Evolutionary conservation across 1,140 invertebrate species (phyloP).

Genomic region (Battus philenor): DNA sequence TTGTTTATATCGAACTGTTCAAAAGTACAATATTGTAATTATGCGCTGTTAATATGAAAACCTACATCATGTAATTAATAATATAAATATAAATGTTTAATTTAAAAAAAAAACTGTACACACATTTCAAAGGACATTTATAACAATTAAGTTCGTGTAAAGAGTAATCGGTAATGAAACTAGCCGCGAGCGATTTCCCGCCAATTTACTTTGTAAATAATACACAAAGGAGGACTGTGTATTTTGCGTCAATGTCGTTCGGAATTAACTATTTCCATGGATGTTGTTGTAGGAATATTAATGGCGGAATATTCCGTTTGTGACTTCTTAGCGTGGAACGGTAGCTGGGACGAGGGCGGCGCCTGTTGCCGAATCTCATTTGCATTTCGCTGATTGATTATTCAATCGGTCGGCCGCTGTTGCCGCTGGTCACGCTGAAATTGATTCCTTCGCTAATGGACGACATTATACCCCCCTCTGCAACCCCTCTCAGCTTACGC

Average conservation of each 20-base stretch:
- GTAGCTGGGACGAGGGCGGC: constrained; percentile 34
- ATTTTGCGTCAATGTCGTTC: constrained; percentile 2
- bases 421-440: constrained; percentile 38
- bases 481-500: not conserved
- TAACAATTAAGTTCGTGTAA: constrained; percentile 3
- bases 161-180: constrained; percentile 5
- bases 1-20: no score
- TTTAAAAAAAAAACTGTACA: no score
- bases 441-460: constrained; percentile 63
- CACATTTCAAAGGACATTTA: not conserved
- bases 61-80: no score
- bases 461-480: constrained; percentile 39
- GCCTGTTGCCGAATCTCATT: constrained; percentile 62
- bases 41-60: no score
- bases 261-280: constrained; percentile 9
- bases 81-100: no score
- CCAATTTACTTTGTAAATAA: constrained; percentile 12
- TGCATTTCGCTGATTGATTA: constrained; percentile 69
- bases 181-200: constrained; percentile 4
- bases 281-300: constrained; percentile 10
- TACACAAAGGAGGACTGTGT: constrained; percentile 11
- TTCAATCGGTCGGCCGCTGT: constrained; percentile 46
- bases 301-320: constrained; percentile 31
- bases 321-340: constrained; percentile 26
- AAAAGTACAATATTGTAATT: no score